Evolutionary conservation across 2,113 vertebrate species (phyloP).

Genomic region (Antigone vipio): DNA sequence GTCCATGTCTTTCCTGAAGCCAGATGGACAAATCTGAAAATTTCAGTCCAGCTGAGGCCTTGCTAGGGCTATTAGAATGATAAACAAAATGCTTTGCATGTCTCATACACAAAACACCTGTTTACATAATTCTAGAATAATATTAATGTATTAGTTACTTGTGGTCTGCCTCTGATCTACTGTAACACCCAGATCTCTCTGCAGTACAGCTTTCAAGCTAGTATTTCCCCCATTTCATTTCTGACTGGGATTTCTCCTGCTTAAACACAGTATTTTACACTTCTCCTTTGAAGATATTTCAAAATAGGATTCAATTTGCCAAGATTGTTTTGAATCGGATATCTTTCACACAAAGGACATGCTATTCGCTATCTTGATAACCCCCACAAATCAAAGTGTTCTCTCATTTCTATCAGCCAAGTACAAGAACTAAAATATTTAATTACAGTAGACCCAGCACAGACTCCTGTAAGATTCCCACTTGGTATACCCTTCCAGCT

Average conservation of each 20-base stretch:
- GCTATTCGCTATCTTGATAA: neutral
- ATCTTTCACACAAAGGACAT: neutral
- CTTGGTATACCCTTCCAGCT: neutral
- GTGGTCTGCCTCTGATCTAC: neutral
- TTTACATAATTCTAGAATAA: neutral
- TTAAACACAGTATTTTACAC: neutral
- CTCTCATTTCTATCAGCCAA: neutral
- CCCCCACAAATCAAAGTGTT: neutral
- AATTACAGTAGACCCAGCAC: neutral
- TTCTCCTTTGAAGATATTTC: neutral
- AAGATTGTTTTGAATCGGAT: fast-evolving
- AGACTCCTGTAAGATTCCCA: neutral
- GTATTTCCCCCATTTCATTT: neutral
- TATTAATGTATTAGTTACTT: neutral
- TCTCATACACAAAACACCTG: neutral
- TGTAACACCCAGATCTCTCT: neutral
- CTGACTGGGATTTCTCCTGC: neutral
- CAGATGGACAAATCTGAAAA: neutral
- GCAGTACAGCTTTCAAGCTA: neutral
- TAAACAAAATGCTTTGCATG: neutral
- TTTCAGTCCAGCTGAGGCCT: neutral
- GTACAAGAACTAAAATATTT: neutral
- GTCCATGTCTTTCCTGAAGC: neutral
- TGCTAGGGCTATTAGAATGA: neutral
- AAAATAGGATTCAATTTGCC: neutral